Evolutionary conservation across 2,888 invertebrate species (phyloP).

Genomic region (Gonocerus acuteangulatus): DNA sequence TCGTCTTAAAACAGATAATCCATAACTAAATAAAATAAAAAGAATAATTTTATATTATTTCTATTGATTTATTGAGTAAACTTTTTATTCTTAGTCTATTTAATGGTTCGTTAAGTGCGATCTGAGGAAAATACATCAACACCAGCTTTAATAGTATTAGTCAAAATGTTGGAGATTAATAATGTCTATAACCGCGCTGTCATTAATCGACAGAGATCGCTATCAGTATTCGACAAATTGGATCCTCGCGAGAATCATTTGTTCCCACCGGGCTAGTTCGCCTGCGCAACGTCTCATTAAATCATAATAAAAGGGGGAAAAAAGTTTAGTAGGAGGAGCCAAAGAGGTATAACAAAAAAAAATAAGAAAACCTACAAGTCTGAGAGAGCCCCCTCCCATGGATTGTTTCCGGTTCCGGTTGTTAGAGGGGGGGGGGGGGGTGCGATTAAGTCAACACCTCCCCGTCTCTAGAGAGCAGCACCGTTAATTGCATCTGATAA

Average conservation of each 20-base stretch:
- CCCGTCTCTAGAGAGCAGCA: too few relatives aligned
- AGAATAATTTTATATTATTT: too few relatives aligned
- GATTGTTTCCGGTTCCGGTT: constrained; percentile 20
- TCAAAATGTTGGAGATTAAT: too few relatives aligned
- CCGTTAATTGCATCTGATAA: constrained; percentile 17
- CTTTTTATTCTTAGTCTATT: too few relatives aligned
- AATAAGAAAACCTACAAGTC: too few relatives aligned
- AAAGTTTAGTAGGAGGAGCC: background rate
- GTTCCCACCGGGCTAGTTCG: constrained; percentile 2
- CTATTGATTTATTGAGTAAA: too few relatives aligned
- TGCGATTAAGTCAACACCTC: constrained; percentile 21
- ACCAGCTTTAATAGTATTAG: too few relatives aligned
- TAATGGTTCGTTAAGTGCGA: too few relatives aligned
- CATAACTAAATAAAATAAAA: too few relatives aligned
- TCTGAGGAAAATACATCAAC: too few relatives aligned
- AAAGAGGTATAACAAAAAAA: background rate
- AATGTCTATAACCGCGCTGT: too few relatives aligned
- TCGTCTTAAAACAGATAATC: too few relatives aligned
- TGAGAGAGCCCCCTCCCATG: background rate
- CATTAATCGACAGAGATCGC: constrained; percentile 10
- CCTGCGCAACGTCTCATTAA: constrained; percentile 1
- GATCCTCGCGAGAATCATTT: constrained; percentile 11
- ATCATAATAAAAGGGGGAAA: background rate
- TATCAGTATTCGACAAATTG: constrained; percentile 12
- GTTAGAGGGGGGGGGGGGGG: background rate